Conservation (phyloP, 1,140 invertebrate genomes). For the Ips typographus region DNA sequence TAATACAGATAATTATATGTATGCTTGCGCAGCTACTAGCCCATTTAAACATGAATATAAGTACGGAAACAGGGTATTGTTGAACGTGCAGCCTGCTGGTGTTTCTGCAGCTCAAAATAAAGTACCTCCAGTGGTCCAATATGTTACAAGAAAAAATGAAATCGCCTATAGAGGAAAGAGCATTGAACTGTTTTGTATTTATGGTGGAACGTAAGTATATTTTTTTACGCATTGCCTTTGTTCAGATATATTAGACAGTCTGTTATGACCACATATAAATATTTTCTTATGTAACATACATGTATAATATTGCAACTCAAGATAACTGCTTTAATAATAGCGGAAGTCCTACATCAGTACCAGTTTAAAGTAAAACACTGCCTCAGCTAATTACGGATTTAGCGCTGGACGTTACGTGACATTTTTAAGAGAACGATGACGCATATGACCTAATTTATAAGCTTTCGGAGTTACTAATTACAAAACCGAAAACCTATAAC, state of each 20-base stretch:
- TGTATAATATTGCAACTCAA: too few species aligned
- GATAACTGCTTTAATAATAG: too few species aligned
- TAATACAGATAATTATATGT: slow-evolving; percentile 77
- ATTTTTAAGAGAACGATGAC: too few species aligned
- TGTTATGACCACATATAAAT: not conserved
- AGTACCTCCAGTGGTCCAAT: slow-evolving; percentile 75
- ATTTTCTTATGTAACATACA: not conserved
- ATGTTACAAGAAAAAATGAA: slow-evolving; percentile 82
- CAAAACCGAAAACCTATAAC: too few species aligned
- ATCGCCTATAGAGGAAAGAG: slow-evolving; percentile 79
- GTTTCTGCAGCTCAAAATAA: slow-evolving; percentile 75
- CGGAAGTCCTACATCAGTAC: too few species aligned
- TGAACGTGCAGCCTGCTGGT: slow-evolving; percentile 78
- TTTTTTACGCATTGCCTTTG: not conserved
- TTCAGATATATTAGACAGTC: not conserved
- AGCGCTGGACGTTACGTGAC: too few species aligned
- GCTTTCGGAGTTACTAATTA: too few species aligned
- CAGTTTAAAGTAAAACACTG: too few species aligned
- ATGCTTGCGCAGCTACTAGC: slow-evolving; percentile 87
- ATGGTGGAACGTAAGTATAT: slow-evolving; percentile 80
- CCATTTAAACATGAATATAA: slow-evolving; percentile 88
- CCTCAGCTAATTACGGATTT: too few species aligned
- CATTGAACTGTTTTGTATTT: slow-evolving; percentile 85
- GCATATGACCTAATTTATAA: too few species aligned
- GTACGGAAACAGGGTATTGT: slow-evolving; percentile 77